These are phyloP conservation scores for Lasioglossum marginatum DNA, from an alignment of 2,888 invertebrate species.

Conservation along the genomic window DNA sequence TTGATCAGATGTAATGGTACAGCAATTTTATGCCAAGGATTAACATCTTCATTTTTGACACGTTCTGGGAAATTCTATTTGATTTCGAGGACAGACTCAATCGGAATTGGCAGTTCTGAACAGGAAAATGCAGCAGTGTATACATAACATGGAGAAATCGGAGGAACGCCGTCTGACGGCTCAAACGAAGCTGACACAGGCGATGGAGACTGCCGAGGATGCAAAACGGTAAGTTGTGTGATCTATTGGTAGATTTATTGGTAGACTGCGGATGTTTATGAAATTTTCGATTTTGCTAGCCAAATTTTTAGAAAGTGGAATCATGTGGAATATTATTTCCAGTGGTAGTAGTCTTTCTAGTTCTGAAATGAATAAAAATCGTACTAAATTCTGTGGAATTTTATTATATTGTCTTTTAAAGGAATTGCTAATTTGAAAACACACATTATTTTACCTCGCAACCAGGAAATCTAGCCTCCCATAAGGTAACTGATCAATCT, in stretches of 20 bases:
- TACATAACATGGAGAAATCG: conserved; percentile 80
- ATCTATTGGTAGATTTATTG: neutral
- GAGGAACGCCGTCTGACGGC: conserved; percentile 79
- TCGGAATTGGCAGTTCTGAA: conserved; percentile 81
- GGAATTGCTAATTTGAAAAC: neutral
- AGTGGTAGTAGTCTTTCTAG: too few relatives aligned
- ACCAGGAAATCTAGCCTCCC: neutral
- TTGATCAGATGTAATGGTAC: too few relatives aligned
- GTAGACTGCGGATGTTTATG: too few relatives aligned
- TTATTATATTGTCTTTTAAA: neutral
- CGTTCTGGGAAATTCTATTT: conserved; percentile 10
- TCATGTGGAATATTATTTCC: too few relatives aligned
- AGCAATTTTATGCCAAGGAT: too few relatives aligned
- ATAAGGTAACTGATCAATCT: neutral
- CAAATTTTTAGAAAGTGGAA: too few relatives aligned
- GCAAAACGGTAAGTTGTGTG: conserved; percentile 75
- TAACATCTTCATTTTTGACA: neutral
- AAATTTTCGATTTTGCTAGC: too few relatives aligned
- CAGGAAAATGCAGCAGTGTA: conserved; percentile 81
- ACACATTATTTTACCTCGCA: neutral
- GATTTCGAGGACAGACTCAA: conserved; percentile 73
- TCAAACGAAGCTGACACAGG: conserved; percentile 78
- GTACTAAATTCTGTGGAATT: too few relatives aligned
- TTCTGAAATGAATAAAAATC: too few relatives aligned
- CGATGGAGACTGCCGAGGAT: conserved; percentile 79